Conservation (phyloP, 2,113 vertebrate genomes). For the Microtus pennsylvanicus region DNA sequence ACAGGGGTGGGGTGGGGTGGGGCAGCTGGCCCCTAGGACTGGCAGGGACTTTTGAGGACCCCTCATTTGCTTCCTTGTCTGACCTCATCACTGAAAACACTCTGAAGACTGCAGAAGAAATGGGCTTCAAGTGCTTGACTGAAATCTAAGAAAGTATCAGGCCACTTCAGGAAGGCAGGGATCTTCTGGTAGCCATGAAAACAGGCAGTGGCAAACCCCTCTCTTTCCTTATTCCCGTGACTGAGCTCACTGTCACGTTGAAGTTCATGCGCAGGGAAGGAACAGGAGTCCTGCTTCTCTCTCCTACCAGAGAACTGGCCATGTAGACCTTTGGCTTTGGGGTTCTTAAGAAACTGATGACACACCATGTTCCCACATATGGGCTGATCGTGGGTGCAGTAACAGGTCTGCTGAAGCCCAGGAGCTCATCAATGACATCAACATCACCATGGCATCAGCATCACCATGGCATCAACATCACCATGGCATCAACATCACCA, state of each 20-base stretch:
- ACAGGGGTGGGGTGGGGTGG: too few relatives aligned
- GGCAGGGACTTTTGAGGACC: constrained; percentile 97
- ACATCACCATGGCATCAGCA: too few relatives aligned
- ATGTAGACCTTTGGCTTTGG: constrained; percentile 99
- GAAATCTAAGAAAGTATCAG: constrained; percentile 96
- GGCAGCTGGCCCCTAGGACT: too few relatives aligned
- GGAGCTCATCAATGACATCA: constrained; percentile 89
- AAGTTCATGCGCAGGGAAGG: constrained; percentile 99
- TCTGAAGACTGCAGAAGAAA: constrained; percentile 93
- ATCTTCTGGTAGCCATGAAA: constrained; percentile 96
- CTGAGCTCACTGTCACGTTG: constrained; percentile 98
- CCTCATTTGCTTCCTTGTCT: constrained; percentile 92
- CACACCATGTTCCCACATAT: constrained; percentile 95
- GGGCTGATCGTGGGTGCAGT: constrained; percentile 97
- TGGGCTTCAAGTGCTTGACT: constrained; percentile 97
- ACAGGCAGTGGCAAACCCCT: constrained; percentile 99
- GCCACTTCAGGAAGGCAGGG: constrained; percentile 97
- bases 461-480: constrained; percentile 91
- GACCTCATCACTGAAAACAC: constrained; percentile 93
- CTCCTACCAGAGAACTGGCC: constrained; percentile 97
- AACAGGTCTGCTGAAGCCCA: constrained; percentile 97
- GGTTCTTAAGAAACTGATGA: constrained; percentile 97
- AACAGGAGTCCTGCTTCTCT: constrained; percentile 95
- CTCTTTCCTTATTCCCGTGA: constrained; percentile 96
- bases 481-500: constrained; percentile 96